phyloP scores from a whole-genome alignment of 2,797 vertebrate genomes.

The Trachurus trachurus region DNA sequence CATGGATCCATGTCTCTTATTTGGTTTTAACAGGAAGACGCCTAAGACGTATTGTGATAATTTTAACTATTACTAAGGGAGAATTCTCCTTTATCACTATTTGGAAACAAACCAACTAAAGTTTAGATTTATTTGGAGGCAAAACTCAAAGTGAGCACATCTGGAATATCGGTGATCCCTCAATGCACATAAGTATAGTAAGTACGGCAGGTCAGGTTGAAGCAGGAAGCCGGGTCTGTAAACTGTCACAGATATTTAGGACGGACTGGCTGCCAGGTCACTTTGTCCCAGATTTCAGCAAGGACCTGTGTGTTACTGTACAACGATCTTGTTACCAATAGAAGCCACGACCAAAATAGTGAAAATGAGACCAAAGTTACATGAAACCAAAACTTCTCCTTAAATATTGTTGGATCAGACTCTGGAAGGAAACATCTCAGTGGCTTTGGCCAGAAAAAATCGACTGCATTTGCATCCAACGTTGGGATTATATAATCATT shows the following conservation, averaged over 20 bases:
- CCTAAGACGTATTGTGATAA: slow-evolving; percentile 53
- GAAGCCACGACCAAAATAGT: neutral
- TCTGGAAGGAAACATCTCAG: neutral
- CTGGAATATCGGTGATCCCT: neutral
- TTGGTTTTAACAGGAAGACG: slow-evolving; percentile 39
- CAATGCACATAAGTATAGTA: neutral
- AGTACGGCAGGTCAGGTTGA: neutral
- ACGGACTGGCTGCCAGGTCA: slow-evolving; percentile 4
- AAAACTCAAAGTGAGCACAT: neutral
- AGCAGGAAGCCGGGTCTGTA: neutral
- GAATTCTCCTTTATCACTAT: slow-evolving; percentile 2
- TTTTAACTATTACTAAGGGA: slow-evolving; percentile 31
- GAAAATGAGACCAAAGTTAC: neutral
- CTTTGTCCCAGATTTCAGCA: neutral
- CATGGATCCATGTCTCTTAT: neutral
- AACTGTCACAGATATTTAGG: slow-evolving; percentile 1
- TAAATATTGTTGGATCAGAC: neutral
- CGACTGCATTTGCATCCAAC: neutral
- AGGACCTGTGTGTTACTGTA: neutral
- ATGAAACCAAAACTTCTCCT: neutral
- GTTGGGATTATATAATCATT: slow-evolving; percentile 3
- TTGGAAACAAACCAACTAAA: neutral
- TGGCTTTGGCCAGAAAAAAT: neutral
- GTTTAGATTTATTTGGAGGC: neutral
- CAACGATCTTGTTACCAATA: neutral